Evolutionary conservation across 2,888 invertebrate species (phyloP).

Genomic region (Cremastinae sp.): DNA sequence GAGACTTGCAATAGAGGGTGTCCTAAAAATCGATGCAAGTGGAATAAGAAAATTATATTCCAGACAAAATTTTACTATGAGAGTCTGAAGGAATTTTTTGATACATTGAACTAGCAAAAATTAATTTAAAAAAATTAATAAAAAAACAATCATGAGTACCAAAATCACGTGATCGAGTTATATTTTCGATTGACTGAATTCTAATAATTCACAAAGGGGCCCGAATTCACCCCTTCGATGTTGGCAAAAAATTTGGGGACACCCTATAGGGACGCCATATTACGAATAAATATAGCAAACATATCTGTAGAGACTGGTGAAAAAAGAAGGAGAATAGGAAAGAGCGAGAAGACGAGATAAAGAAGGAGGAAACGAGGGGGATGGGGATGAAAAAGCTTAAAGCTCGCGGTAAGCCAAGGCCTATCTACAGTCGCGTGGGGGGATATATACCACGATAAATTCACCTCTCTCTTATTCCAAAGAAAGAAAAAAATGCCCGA

Average conservation of each 20-base stretch:
- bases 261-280: constrained; percentile 8
- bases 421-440: constrained; percentile 62
- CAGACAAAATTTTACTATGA: too few species aligned
- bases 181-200: too few species aligned
- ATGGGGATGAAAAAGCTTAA: constrained; percentile 67
- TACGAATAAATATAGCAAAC: constrained; percentile 31
- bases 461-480: constrained; percentile 35
- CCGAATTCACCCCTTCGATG: too few species aligned
- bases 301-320: constrained; percentile 58
- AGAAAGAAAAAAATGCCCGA: not conserved
- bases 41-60: too few species aligned
- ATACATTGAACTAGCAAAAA: too few species aligned
- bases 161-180: too few species aligned
- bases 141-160: too few species aligned
- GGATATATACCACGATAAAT: constrained; percentile 65
- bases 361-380: constrained; percentile 59
- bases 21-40: not conserved
- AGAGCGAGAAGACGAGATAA: constrained; percentile 55
- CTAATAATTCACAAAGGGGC: too few species aligned
- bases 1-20: constrained; percentile 32
- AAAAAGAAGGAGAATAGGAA: not conserved
- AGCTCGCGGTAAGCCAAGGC: constrained; percentile 60
- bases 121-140: too few species aligned
- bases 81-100: too few species aligned
- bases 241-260: too few species aligned